Conservation (phyloP, 1,140 invertebrate species). For the Brachionus plicatilis region DNA sequence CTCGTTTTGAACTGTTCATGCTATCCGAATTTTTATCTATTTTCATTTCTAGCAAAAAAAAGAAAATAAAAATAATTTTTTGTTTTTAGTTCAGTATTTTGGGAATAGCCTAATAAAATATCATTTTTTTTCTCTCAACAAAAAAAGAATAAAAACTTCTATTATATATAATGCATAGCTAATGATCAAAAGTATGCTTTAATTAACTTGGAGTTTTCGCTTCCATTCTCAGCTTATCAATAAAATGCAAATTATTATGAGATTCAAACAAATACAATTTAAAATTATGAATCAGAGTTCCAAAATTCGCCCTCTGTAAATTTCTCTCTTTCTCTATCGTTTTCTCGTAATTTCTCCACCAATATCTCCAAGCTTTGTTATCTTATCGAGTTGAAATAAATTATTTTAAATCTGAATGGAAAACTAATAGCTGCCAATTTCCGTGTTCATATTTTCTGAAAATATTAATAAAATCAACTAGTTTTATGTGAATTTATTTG, state of each 20-base stretch:
- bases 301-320: neutral
- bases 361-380: neutral
- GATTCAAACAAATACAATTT: neutral
- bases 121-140: neutral
- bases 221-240: neutral
- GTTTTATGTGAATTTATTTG: neutral
- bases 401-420: neutral
- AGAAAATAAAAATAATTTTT: neutral
- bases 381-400: constrained; percentile 7
- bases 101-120: neutral
- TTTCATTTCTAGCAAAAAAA: constrained; percentile 11
- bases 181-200: constrained; percentile 1
- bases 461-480: neutral
- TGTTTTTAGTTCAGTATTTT: neutral
- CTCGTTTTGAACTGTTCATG: neutral
- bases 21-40: constrained; percentile 19
- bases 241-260: neutral
- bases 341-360: neutral
- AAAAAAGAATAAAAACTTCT: neutral
- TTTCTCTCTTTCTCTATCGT: neutral
- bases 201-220: neutral
- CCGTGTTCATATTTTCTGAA: neutral
- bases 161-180: neutral
- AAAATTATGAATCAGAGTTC: neutral
- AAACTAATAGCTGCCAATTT: neutral